A percentile compares a stretch with the other conserved stretches of the same genome.
Conservation (phyloP, 2,113 vertebrate species). For the Saguinus midas region DNA sequence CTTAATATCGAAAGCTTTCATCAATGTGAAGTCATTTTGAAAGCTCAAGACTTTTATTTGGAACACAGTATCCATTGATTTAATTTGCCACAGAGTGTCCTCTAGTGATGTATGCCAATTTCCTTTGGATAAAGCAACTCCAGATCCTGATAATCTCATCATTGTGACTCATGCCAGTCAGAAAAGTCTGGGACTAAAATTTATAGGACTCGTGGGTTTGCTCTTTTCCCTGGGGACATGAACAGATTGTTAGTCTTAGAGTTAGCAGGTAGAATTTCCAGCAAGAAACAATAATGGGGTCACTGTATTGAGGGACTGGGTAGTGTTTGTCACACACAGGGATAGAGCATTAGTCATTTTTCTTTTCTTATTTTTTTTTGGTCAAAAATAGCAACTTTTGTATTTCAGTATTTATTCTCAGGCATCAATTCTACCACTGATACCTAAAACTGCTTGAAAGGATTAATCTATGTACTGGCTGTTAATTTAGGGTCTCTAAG, state of each 20-base stretch:
- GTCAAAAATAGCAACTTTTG: neutral
- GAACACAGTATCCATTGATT: neutral
- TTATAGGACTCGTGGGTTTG: neutral
- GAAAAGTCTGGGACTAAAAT: constrained; percentile 36
- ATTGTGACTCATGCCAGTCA: constrained; percentile 31
- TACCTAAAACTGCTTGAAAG: neutral
- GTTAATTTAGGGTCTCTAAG: neutral
- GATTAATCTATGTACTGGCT: neutral
- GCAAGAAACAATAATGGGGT: neutral
- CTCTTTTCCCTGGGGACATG: neutral
- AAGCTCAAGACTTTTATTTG: constrained; percentile 40
- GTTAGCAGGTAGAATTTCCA: constrained; percentile 35
- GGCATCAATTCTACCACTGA: neutral
- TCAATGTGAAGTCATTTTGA: constrained; percentile 50
- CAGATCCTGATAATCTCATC: constrained; percentile 5
- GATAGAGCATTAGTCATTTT: neutral
- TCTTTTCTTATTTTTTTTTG: neutral
- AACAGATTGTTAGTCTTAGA: constrained; percentile 2
- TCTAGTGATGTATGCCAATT: constrained; percentile 44
- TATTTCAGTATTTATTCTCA: constrained; percentile 17
- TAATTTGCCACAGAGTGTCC: neutral
- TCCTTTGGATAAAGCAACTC: constrained; percentile 29
- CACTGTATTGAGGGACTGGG: neutral
- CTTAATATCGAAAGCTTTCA: constrained; percentile 51
- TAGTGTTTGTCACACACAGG: neutral